phyloP scores from a whole-genome alignment of 2,888 invertebrate genomes.

The Leucophenga maculata region DNA sequence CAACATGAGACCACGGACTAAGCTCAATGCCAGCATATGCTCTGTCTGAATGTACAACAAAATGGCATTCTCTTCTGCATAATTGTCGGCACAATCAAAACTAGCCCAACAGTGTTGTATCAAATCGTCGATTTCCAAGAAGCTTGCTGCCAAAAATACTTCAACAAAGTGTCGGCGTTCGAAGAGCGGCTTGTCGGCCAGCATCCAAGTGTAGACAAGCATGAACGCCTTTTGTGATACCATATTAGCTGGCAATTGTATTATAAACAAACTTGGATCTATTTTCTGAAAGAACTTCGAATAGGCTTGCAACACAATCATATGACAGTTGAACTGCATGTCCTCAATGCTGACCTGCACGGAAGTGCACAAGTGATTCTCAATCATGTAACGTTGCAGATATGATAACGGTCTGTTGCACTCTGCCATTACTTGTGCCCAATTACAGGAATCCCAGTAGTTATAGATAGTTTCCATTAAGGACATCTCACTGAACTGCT shows the following conservation, averaged over 20 bases:
- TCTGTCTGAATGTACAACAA: slow-evolving; percentile 73
- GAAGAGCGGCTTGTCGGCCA: slow-evolving; percentile 79
- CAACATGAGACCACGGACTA: slow-evolving; percentile 69
- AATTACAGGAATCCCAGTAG: slow-evolving; percentile 46
- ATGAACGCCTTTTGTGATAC: slow-evolving; percentile 77
- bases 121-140: slow-evolving; percentile 59
- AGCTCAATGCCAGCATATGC: slow-evolving; percentile 65
- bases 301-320: slow-evolving; percentile 63
- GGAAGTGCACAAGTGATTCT: slow-evolving; percentile 47
- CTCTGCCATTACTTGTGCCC: slow-evolving; percentile 19
- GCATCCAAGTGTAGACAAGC: slow-evolving; percentile 86
- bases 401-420: not conserved
- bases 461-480: slow-evolving; percentile 46
- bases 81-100: slow-evolving; percentile 79
- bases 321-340: slow-evolving; percentile 59
- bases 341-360: slow-evolving; percentile 47
- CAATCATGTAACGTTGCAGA: slow-evolving; percentile 50
- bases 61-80: slow-evolving; percentile 77
- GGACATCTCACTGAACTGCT: slow-evolving; percentile 27
- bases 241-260: slow-evolving; percentile 56
- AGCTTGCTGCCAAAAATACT: slow-evolving; percentile 52
- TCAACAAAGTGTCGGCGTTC: slow-evolving; percentile 39
- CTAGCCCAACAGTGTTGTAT: slow-evolving; percentile 78
- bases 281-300: slow-evolving; percentile 61
- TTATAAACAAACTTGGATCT: slow-evolving; percentile 28